A percentile compares a stretch with the other conserved stretches of the same genome.
Conservation (phyloP, 2,797 vertebrate species). For the Notoglanidium macrostoma region DNA sequence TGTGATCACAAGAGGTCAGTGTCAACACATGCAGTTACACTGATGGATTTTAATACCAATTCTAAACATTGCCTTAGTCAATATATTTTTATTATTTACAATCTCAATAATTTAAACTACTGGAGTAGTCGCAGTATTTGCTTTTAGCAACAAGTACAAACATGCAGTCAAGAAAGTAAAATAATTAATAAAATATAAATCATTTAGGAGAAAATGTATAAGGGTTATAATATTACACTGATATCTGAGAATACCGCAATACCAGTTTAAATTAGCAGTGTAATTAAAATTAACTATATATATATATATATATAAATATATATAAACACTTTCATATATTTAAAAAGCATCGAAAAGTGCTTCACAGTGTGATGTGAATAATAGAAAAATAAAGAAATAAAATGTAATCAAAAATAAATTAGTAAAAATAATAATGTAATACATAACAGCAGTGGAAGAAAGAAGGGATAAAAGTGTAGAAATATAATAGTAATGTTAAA, state of each 20-base stretch:
- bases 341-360: background rate
- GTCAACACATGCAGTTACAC: background rate
- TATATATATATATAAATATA: too few species aligned
- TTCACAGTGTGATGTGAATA: background rate
- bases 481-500: background rate
- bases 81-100: background rate
- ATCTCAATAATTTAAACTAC: too few species aligned
- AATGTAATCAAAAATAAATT: background rate
- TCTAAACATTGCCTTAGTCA: background rate
- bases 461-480: background rate
- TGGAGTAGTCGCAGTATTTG: too few species aligned
- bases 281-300: background rate
- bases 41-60: background rate
- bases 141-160: background rate
- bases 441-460: background rate
- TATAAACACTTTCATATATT: background rate
- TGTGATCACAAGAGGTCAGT: conserved; percentile 17
- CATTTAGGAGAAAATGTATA: too few species aligned
- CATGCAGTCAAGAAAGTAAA: background rate
- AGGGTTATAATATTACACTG: too few species aligned
- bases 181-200: too few species aligned
- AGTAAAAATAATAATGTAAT: background rate
- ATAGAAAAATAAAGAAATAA: too few species aligned
- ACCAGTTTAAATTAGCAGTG: too few species aligned
- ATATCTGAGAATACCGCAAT: too few species aligned